Percentiles rank a stretch among this genome's conserved stretches.
Conservation (phyloP, 2,113 vertebrate genomes). For the Cyanocitta stelleri region DNA sequence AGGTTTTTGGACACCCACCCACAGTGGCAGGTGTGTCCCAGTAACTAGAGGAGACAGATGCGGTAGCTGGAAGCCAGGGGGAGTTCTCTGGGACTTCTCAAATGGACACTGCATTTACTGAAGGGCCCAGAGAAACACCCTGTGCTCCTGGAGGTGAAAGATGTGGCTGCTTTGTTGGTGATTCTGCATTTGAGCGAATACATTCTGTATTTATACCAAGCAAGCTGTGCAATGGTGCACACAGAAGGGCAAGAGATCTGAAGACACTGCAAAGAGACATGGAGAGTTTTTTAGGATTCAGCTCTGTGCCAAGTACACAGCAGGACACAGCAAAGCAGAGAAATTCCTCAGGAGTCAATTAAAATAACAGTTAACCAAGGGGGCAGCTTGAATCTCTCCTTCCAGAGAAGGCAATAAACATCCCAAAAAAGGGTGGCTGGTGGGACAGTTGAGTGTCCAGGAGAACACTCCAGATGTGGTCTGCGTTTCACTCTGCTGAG, state of each 20-base stretch:
- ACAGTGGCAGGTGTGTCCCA: neutral
- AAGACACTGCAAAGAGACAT: neutral
- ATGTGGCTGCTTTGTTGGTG: neutral
- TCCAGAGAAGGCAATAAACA: neutral
- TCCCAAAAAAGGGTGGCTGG: rapidly evolving
- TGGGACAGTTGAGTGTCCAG: neutral
- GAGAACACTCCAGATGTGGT: neutral
- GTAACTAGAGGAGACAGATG: rapidly evolving
- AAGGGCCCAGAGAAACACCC: neutral
- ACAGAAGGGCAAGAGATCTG: neutral
- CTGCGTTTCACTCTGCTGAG: neutral
- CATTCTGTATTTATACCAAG: neutral
- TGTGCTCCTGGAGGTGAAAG: neutral
- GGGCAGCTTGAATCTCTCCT: neutral
- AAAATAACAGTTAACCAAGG: neutral
- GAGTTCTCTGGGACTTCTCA: neutral
- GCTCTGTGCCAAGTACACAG: neutral
- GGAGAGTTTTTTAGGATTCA: neutral
- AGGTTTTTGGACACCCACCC: neutral
- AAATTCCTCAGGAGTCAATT: neutral
- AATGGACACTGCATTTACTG: neutral
- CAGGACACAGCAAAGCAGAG: neutral
- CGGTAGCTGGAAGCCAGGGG: neutral
- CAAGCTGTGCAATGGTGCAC: neutral
- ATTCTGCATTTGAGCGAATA: neutral